These are phyloP conservation scores for Ceratina calcarata DNA, from an alignment of 1,140 invertebrate genomes.

Conservation along the genomic window DNA sequence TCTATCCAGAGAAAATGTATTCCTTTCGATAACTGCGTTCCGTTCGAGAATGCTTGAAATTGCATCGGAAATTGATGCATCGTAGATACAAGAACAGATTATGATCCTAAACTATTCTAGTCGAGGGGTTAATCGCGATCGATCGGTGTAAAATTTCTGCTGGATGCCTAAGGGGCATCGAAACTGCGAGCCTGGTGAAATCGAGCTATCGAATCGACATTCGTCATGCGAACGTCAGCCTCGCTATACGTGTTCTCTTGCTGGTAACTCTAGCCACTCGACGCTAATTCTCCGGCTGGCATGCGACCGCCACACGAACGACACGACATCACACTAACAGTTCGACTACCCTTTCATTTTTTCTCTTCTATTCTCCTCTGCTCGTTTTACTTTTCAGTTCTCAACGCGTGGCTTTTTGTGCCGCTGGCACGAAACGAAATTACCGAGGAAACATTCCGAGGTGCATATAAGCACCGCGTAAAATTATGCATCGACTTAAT, in stretches of 20 bases:
- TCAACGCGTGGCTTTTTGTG: constrained; percentile 31
- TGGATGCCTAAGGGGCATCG: constrained; percentile 60
- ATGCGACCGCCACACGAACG: constrained; percentile 76
- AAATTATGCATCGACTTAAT: constrained; percentile 8
- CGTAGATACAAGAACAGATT: background rate
- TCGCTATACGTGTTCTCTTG: constrained; percentile 62
- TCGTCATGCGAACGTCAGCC: constrained; percentile 74
- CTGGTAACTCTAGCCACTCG: constrained; percentile 72
- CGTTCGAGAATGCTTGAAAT: background rate
- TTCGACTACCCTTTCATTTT: constrained; percentile 31
- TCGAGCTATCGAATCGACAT: constrained; percentile 77
- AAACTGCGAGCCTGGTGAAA: constrained; percentile 70
- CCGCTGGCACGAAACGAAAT: constrained; percentile 56
- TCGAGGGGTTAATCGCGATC: constrained; percentile 54
- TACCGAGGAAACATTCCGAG: constrained; percentile 19
- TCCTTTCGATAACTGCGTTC: no score
- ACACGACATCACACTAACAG: constrained; percentile 68
- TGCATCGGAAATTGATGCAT: background rate
- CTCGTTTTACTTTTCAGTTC: constrained; percentile 42
- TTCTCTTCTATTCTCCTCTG: constrained; percentile 23
- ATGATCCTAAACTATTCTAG: background rate
- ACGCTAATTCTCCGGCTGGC: constrained; percentile 74
- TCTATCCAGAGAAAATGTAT: no score
- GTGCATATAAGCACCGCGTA: constrained; percentile 1
- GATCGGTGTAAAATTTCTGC: constrained; percentile 67